A percentile compares a stretch with the other conserved stretches of the same genome.
These are phyloP conservation scores for Cercopithecus mona DNA, from an alignment of 2,113 vertebrate genomes.

Conservation along the genomic window DNA sequence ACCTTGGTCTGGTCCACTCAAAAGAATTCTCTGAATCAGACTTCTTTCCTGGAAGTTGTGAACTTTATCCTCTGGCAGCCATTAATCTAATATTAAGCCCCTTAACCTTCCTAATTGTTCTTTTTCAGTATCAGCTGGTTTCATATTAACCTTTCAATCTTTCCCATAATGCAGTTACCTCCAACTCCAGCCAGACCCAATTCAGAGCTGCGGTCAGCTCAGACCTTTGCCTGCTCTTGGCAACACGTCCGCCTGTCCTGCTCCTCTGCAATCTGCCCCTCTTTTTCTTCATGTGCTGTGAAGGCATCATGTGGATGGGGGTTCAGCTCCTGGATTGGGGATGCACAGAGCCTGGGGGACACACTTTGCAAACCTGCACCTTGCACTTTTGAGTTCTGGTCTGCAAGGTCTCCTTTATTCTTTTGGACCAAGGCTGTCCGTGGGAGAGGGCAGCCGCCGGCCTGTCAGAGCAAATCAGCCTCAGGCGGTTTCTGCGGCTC, in stretches of 20 bases:
- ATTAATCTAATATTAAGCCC: slow-evolving; percentile 82
- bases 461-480: neutral
- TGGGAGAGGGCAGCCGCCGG: fast-evolving
- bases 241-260: neutral
- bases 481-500: neutral
- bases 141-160: slow-evolving; percentile 83
- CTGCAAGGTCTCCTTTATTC: fast-evolving
- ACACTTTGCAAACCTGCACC: neutral
- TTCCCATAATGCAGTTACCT: slow-evolving; percentile 79
- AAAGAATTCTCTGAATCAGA: slow-evolving; percentile 38
- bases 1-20: slow-evolving; percentile 31
- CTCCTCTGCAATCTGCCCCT: neutral
- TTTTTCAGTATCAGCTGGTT: slow-evolving; percentile 78
- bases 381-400: slow-evolving; percentile 49
- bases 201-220: neutral
- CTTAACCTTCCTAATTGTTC: slow-evolving; percentile 83
- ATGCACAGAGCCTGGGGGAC: slow-evolving; percentile 64
- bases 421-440: fast-evolving
- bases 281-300: slow-evolving; percentile 54
- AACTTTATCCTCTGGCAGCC: slow-evolving; percentile 77
- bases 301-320: neutral
- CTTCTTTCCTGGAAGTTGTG: slow-evolving; percentile 77
- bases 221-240: too few relatives aligned
- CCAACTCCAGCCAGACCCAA: slow-evolving; percentile 66
- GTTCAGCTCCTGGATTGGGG: neutral